These are phyloP conservation scores for Mormoops blainvillei DNA, from an alignment of 2,113 vertebrate species.

Conservation along the genomic window DNA sequence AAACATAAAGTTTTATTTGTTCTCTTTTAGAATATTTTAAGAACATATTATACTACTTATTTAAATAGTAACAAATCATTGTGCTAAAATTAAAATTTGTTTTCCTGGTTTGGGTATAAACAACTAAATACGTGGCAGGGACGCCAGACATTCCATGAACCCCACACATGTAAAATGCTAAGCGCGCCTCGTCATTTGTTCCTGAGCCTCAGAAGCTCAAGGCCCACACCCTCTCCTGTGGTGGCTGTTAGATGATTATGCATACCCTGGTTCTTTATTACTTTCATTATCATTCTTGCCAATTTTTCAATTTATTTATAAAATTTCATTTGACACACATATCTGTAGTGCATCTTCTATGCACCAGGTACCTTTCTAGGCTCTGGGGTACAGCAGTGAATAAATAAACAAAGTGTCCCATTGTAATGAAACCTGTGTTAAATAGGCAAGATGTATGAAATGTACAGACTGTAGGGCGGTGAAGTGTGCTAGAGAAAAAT, in stretches of 20 bases:
- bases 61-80: neutral
- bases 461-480: neutral
- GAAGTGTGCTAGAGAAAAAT: neutral
- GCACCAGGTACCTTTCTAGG: neutral
- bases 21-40: neutral
- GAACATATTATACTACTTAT: neutral
- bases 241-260: neutral
- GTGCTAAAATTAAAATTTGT: neutral
- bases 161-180: neutral
- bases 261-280: neutral
- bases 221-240: neutral
- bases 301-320: neutral
- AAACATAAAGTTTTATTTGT: neutral
- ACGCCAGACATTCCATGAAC: neutral
- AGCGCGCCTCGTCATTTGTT: neutral
- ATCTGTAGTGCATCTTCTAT: neutral
- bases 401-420: neutral
- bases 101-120: neutral
- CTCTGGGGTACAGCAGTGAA: neutral
- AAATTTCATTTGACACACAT: neutral
- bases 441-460: neutral
- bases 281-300: neutral
- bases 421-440: neutral
- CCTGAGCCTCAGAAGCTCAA: neutral
- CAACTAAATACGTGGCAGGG: neutral